phyloP scores from a whole-genome alignment of 2,888 invertebrate genomes.

The Osedax frankpressi region DNA sequence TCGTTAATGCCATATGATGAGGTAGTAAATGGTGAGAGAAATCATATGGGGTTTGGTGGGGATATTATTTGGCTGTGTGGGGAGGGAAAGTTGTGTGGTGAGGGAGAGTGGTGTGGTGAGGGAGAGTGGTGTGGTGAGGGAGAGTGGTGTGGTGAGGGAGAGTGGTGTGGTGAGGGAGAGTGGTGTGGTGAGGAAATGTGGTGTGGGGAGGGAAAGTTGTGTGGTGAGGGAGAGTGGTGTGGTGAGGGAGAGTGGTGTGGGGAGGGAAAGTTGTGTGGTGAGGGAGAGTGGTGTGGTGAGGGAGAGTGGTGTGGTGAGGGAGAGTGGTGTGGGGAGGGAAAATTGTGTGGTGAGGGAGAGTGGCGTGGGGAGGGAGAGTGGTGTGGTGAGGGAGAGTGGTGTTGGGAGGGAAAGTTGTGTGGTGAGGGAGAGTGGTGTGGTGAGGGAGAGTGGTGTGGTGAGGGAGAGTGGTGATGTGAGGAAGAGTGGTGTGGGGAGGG shows the following conservation, averaged over 20 bases:
- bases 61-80: not conserved
- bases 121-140: not conserved
- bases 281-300: not conserved
- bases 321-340: not conserved
- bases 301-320: not conserved
- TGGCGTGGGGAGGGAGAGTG: not conserved
- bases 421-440: not conserved
- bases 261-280: not conserved
- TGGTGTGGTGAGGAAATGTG: not conserved
- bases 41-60: not conserved
- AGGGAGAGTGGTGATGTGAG: not conserved
- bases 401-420: not conserved
- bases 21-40: not conserved
- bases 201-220: no score
- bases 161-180: not conserved
- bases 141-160: not conserved
- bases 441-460: not conserved
- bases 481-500: not conserved
- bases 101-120: not conserved
- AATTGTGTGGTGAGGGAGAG: not conserved
- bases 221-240: not conserved
- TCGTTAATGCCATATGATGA: not conserved
- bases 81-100: not conserved
- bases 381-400: not conserved
- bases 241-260: not conserved